Percentiles rank a stretch among this genome's conserved stretches.
phyloP scores from a whole-genome alignment of 2,888 invertebrate species.

The Oxytorus armatus region DNA sequence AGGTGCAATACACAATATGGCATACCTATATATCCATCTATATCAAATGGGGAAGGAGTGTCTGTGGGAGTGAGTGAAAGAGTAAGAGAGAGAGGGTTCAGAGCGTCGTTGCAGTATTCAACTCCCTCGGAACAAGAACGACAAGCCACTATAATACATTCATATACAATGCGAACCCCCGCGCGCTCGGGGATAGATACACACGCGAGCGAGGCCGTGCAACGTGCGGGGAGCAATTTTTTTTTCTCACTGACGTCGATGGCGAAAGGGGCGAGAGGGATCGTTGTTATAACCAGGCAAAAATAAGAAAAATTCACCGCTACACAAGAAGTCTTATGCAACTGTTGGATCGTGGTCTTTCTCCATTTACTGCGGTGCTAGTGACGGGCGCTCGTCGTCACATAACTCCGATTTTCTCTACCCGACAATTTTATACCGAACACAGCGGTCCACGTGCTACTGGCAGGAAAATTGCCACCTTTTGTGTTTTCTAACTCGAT shows the following conservation, averaged over 20 bases:
- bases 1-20: conserved; percentile 20
- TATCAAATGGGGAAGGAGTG: conserved; percentile 7
- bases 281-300: conserved; percentile 29
- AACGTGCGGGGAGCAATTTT: conserved; percentile 7
- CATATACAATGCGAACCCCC: conserved; percentile 42
- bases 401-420: conserved; percentile 16
- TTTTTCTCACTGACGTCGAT: conserved; percentile 2
- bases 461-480: conserved; percentile 61
- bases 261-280: not conserved
- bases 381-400: conserved; percentile 2
- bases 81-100: not conserved
- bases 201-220: conserved; percentile 5
- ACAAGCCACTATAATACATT: conserved; percentile 56
- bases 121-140: conserved; percentile 38
- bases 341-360: conserved; percentile 22
- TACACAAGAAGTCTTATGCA: conserved; percentile 18
- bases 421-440: too few relatives aligned
- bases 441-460: conserved; percentile 7
- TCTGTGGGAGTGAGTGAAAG: not conserved
- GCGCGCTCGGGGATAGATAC: conserved; percentile 5
- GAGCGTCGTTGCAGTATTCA: conserved; percentile 44
- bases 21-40: conserved; percentile 1
- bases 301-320: conserved; percentile 39
- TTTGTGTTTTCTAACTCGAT: conserved; percentile 50
- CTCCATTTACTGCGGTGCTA: conserved; percentile 4